These are phyloP conservation scores for Arctocebus calabarensis DNA, from an alignment of 2,797 vertebrate species.

Conservation along the genomic window DNA sequence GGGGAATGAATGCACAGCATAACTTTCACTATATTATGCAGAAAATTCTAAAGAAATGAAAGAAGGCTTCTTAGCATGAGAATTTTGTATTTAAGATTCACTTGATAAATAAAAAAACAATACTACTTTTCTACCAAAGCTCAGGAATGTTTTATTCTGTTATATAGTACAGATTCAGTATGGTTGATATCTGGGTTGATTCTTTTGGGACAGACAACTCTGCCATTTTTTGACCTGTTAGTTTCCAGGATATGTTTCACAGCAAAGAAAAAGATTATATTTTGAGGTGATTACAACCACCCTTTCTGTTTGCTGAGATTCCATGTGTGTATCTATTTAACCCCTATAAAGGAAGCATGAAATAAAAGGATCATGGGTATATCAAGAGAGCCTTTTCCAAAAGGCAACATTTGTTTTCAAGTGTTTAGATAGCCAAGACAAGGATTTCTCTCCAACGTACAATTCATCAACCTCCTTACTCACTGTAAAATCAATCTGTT, in stretches of 20 bases:
- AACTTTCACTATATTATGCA: neutral
- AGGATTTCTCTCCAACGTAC: conserved; percentile 83
- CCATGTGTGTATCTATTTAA: conserved; percentile 4
- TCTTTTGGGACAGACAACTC: conserved; percentile 3
- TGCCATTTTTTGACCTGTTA: conserved; percentile 46
- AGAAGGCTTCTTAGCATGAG: neutral
- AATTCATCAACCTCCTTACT: conserved; percentile 87
- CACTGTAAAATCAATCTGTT: conserved; percentile 90
- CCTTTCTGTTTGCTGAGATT: conserved; percentile 40
- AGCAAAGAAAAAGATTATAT: conserved; percentile 75
- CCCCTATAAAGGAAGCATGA: conserved; percentile 37
- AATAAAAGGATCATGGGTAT: conserved; percentile 58
- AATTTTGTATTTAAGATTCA: conserved; percentile 12
- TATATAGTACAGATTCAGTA: neutral
- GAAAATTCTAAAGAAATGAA: neutral
- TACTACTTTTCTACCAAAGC: neutral
- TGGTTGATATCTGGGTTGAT: neutral
- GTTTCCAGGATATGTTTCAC: conserved; percentile 75
- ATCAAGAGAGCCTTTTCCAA: conserved; percentile 73
- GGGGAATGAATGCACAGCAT: neutral
- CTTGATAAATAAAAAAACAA: neutral
- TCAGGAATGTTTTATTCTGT: neutral
- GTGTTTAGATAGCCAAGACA: conserved; percentile 83
- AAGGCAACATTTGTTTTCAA: conserved; percentile 82
- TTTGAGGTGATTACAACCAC: conserved; percentile 51